Conservation (phyloP, 2,888 invertebrate genomes). For the Trachelus iudaicus region DNA sequence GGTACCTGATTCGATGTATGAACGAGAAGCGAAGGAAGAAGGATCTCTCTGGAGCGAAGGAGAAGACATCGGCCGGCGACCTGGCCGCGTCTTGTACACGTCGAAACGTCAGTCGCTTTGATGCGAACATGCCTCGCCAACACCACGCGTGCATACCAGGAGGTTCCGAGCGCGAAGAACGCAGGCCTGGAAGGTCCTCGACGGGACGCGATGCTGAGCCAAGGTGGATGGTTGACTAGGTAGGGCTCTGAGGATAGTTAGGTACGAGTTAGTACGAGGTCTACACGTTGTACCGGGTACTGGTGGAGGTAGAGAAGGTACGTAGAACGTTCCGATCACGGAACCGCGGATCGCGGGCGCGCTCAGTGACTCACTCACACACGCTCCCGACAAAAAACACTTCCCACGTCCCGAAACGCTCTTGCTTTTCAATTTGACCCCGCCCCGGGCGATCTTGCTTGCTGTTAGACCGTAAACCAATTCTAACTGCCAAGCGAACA, state of each 20-base stretch:
- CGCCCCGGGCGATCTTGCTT: constrained; percentile 41
- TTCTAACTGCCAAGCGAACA: constrained; percentile 29
- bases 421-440: constrained; percentile 44
- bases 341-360: constrained; percentile 25
- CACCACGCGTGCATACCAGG: background rate
- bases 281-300: constrained; percentile 10
- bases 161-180: background rate
- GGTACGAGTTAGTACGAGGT: constrained; percentile 6
- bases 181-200: background rate
- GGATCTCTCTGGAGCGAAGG: constrained; percentile 3
- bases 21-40: background rate
- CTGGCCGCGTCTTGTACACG: constrained; percentile 46
- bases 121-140: constrained; percentile 38
- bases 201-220: background rate
- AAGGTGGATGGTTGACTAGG: background rate
- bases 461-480: constrained; percentile 41
- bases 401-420: constrained; percentile 50
- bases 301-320: background rate
- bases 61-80: constrained; percentile 24
- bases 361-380: constrained; percentile 46
- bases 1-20: background rate
- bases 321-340: constrained; percentile 35
- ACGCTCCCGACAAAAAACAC: constrained; percentile 36
- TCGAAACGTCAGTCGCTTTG: constrained; percentile 44
- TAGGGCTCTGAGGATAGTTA: background rate